Conservation (phyloP, 2,113 vertebrate species). For the Cyanocitta stelleri region DNA sequence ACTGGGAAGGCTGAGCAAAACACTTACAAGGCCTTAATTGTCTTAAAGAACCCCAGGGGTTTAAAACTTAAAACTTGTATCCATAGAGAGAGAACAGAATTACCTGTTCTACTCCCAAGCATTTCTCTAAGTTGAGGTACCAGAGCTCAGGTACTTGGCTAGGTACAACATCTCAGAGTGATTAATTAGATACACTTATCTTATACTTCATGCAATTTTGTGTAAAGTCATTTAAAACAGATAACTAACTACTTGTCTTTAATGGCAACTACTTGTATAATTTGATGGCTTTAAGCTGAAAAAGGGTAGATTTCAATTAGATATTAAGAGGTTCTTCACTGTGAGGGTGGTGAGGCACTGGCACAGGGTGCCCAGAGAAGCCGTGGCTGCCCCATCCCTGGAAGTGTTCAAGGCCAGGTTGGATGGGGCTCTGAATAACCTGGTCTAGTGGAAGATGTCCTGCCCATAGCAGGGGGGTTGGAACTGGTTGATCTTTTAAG, state of each 20-base stretch:
- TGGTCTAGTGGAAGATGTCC: not conserved
- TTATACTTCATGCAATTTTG: not conserved
- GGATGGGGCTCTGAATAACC: not conserved
- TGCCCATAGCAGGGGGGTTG: not conserved
- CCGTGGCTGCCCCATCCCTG: accelerated
- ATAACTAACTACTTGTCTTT: not conserved
- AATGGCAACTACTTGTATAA: not conserved
- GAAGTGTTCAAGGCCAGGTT: not conserved
- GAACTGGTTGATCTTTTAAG: not conserved
- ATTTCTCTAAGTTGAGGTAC: not conserved
- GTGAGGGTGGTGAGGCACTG: not conserved
- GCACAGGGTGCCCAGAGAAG: not conserved
- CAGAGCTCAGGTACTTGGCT: not conserved
- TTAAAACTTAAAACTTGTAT: not conserved
- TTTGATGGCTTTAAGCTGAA: not conserved
- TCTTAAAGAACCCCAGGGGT: not conserved
- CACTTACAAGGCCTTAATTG: not conserved
- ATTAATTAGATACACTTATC: not conserved
- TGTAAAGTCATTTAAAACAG: not conserved
- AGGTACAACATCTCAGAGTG: not conserved
- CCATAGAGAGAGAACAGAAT: not conserved
- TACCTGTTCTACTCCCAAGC: not conserved
- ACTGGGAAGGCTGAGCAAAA: not conserved
- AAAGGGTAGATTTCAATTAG: not conserved
- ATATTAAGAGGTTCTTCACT: not conserved